These are phyloP conservation scores for Acanthornis magna DNA, from an alignment of 2,797 vertebrate genomes.

Conservation along the genomic window DNA sequence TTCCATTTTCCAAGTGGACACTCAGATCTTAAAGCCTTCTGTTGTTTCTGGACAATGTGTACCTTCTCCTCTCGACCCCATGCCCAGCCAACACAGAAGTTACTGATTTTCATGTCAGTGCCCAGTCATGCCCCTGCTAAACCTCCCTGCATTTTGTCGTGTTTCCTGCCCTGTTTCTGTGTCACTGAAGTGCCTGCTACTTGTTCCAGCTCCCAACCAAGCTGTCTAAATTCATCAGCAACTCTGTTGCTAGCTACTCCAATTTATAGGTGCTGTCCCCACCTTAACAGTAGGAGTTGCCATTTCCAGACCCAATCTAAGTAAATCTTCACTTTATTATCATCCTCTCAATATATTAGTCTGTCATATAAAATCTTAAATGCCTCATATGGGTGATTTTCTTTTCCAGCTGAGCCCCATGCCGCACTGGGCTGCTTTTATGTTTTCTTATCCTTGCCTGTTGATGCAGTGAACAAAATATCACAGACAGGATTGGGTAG, in stretches of 20 bases:
- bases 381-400: not conserved
- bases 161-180: not conserved
- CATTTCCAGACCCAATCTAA: not conserved
- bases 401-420: not conserved
- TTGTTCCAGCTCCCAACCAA: not conserved
- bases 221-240: not conserved
- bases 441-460: not conserved
- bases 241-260: not conserved
- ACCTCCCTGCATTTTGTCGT: not conserved
- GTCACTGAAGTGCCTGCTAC: not conserved
- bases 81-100: not conserved
- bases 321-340: not conserved
- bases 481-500: not conserved
- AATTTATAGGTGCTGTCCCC: not conserved
- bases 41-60: not conserved
- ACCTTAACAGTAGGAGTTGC: not conserved
- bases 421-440: not conserved
- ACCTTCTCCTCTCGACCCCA: fast-evolving
- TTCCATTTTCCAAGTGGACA: not conserved
- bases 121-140: not conserved
- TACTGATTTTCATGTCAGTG: not conserved
- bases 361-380: not conserved
- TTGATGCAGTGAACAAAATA: not conserved
- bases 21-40: not conserved
- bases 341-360: not conserved